Conservation (phyloP, 2,113 vertebrate genomes). For the Bothrops jararaca region DNA sequence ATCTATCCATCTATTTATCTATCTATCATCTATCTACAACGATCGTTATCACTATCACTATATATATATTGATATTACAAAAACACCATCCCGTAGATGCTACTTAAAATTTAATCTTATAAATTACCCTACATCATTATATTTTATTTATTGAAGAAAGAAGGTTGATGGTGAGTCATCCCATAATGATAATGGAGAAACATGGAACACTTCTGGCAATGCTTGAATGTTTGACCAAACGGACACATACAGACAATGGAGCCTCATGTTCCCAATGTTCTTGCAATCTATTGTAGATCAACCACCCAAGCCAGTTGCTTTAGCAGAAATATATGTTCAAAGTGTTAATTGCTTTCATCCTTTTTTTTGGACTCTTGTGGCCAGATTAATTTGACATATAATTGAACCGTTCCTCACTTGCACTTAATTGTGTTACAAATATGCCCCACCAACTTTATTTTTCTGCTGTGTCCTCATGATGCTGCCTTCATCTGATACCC, state of each 20-base stretch:
- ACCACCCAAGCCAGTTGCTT: not conserved
- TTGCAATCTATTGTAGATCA: not conserved
- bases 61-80: not conserved
- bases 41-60: too few species aligned
- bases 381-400: not conserved
- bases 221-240: not conserved
- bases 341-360: not conserved
- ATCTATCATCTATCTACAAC: too few species aligned
- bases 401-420: not conserved
- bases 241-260: not conserved
- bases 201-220: not conserved
- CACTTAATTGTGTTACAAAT: not conserved
- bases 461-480: not conserved
- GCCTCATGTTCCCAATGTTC: not conserved
- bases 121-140: not conserved
- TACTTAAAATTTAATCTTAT: not conserved
- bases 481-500: not conserved
- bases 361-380: not conserved
- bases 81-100: not conserved
- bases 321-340: not conserved
- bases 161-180: not conserved
- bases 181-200: not conserved
- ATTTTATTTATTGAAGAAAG: not conserved
- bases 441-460: not conserved
- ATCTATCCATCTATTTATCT: too few species aligned